These are phyloP conservation scores for Drepana arcuata DNA, from an alignment of 1,140 invertebrate genomes.

Conservation along the genomic window DNA sequence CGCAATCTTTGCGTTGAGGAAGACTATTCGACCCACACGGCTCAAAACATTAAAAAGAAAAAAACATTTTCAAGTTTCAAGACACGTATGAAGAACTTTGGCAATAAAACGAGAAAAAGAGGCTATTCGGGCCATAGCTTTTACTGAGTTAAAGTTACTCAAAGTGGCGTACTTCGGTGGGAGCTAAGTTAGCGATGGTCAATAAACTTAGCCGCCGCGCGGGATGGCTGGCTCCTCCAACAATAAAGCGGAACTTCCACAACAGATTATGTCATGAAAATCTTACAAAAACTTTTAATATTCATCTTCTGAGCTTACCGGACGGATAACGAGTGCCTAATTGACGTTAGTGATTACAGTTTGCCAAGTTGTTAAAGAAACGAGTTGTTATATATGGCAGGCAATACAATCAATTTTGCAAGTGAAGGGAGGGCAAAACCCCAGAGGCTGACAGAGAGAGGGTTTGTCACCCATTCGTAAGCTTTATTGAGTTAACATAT, in stretches of 20 bases:
- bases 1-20: too few relatives aligned
- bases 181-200: constrained; percentile 41
- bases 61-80: constrained; percentile 28
- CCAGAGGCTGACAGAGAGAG: too few relatives aligned
- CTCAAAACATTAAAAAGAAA: constrained; percentile 3
- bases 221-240: constrained; percentile 28
- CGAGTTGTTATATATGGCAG: too few relatives aligned
- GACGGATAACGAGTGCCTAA: too few relatives aligned
- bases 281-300: constrained; percentile 17
- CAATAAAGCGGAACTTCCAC: constrained; percentile 33
- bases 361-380: too few relatives aligned
- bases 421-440: too few relatives aligned
- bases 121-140: constrained; percentile 43
- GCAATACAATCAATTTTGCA: too few relatives aligned
- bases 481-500: too few relatives aligned
- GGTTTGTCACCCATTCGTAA: too few relatives aligned
- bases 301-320: constrained; percentile 12
- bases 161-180: constrained; percentile 42
- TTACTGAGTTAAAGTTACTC: constrained; percentile 53
- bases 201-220: constrained; percentile 43
- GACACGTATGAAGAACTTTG: constrained; percentile 54
- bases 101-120: constrained; percentile 60
- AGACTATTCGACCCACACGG: not conserved
- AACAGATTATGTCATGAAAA: constrained; percentile 23
- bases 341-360: too few relatives aligned